phyloP scores from a whole-genome alignment of 2,888 invertebrate species.

The Cryptocephalus moraei region DNA sequence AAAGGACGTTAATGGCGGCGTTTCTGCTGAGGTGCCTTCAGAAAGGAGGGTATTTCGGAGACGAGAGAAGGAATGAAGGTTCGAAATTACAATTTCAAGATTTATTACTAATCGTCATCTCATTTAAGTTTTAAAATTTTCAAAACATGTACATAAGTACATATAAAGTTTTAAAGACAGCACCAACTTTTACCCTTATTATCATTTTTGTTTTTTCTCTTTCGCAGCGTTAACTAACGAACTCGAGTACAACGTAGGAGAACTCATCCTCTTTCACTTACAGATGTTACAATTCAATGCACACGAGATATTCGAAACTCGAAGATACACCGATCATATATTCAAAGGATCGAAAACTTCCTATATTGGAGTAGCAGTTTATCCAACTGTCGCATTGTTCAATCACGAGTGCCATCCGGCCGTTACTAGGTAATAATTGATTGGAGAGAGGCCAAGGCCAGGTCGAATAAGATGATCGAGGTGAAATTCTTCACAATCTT shows the following conservation, averaged over 20 bases:
- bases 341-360: slow-evolving; percentile 44
- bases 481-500: too few species aligned
- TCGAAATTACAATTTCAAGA: too few species aligned
- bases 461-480: too few species aligned
- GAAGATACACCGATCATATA: slow-evolving; percentile 39
- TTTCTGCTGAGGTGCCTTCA: slow-evolving; percentile 65
- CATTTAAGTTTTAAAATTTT: too few species aligned
- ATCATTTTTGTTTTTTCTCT: too few species aligned
- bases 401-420: slow-evolving; percentile 79
- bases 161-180: too few species aligned
- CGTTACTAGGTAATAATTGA: slow-evolving; percentile 50
- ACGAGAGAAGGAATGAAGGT: not conserved
- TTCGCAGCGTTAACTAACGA: slow-evolving; percentile 35
- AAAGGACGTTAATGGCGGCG: slow-evolving; percentile 65
- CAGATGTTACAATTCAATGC: slow-evolving; percentile 78
- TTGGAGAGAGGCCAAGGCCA: too few species aligned
- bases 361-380: slow-evolving; percentile 62
- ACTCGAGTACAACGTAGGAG: slow-evolving; percentile 50
- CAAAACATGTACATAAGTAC: too few species aligned
- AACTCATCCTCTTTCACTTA: slow-evolving; percentile 57
- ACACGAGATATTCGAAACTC: slow-evolving; percentile 69
- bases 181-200: too few species aligned
- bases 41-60: slow-evolving; percentile 53
- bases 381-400: slow-evolving; percentile 66
- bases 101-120: too few species aligned